Evolutionary conservation across 2,888 invertebrate genomes (phyloP).

Genomic region (Meloe dianella): DNA sequence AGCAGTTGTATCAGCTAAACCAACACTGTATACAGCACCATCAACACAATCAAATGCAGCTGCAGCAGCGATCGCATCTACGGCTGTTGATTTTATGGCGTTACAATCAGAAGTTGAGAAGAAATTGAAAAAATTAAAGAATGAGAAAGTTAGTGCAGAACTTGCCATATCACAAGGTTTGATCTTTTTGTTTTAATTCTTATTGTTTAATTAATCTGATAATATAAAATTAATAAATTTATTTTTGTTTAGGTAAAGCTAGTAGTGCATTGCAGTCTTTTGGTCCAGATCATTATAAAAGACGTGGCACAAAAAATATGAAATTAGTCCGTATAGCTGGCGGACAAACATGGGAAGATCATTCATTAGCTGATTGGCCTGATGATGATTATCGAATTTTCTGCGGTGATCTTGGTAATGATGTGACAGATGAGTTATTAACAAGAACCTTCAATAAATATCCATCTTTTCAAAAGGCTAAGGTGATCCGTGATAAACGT

Average conservation of each 20-base stretch:
- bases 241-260: conserved; percentile 57
- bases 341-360: conserved; percentile 96
- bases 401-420: conserved; percentile 99
- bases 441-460: conserved; percentile 94
- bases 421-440: conserved; percentile 97
- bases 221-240: conserved; percentile 31
- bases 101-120: conserved; percentile 66
- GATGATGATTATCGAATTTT: conserved; percentile 98
- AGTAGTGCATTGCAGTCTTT: conserved; percentile 66
- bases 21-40: conserved; percentile 69
- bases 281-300: conserved; percentile 62
- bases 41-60: conserved; percentile 51
- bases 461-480: conserved; percentile 91
- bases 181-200: not conserved
- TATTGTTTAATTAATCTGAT: conserved; percentile 19
- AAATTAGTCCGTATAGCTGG: conserved; percentile 91
- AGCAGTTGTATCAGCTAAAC: conserved; percentile 72
- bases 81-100: conserved; percentile 61
- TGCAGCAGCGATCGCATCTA: conserved; percentile 49
- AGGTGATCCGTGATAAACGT: conserved; percentile 94
- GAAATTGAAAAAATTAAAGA: conserved; percentile 68
- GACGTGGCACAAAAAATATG: conserved; percentile 58
- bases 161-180: conserved; percentile 68
- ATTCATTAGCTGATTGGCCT: conserved; percentile 93
- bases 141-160: conserved; percentile 71